A percentile compares a stretch with the other conserved stretches of the same genome.
Conservation (phyloP, 2,113 vertebrate genomes). For the Coreoperca whiteheadi region DNA sequence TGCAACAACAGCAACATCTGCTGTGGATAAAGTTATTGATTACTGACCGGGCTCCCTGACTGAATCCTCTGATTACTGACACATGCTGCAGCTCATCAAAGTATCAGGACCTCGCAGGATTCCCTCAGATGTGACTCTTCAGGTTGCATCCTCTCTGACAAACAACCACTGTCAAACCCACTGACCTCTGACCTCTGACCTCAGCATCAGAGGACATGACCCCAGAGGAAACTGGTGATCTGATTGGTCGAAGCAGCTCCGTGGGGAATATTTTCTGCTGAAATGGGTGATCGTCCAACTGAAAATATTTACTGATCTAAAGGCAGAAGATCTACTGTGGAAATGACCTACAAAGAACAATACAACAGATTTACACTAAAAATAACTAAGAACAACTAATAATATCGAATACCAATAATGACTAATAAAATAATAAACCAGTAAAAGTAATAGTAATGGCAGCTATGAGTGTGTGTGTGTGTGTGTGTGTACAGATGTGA, state of each 20-base stretch:
- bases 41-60: background rate
- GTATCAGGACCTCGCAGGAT: no score
- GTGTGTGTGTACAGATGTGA: slow-evolving; percentile 19
- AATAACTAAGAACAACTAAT: background rate
- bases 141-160: no score
- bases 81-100: no score
- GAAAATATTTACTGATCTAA: background rate
- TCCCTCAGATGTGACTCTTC: no score
- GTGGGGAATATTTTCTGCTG: background rate
- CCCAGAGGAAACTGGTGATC: background rate
- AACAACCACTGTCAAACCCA: no score
- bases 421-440: background rate
- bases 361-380: background rate
- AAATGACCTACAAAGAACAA: no score
- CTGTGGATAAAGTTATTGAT: background rate
- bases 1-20: background rate
- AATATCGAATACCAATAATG: no score
- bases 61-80: no score
- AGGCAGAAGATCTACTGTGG: background rate
- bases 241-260: background rate
- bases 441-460: background rate
- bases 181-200: background rate
- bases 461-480: background rate
- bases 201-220: background rate
- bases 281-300: background rate